A percentile compares a stretch with the other conserved stretches of the same genome.
Conservation (phyloP, 2,888 invertebrate genomes). For the Mylabris sibirica region DNA sequence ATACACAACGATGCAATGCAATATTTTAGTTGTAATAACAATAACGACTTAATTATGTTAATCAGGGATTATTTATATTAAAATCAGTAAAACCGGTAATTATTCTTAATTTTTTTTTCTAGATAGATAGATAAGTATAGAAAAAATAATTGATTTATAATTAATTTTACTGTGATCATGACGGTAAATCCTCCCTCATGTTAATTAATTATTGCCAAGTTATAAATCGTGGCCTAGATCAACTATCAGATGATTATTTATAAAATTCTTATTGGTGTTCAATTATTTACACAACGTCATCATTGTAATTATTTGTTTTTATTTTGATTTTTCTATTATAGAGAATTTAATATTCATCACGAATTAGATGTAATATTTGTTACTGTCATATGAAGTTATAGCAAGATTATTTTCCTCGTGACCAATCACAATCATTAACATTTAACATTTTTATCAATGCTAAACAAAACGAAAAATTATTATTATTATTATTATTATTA, state of each 20-base stretch:
- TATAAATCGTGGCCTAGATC: background rate
- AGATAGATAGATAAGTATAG: no score
- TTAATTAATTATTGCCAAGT: background rate
- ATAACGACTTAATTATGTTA: slow-evolving; percentile 17
- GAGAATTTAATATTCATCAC: slow-evolving; percentile 37
- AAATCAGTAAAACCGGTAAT: background rate
- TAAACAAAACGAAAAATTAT: slow-evolving; percentile 3
- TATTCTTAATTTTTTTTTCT: background rate
- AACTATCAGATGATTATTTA: background rate
- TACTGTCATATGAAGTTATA: slow-evolving; percentile 31
- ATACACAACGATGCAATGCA: background rate
- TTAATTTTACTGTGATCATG: background rate
- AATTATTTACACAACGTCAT: background rate
- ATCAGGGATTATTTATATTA: background rate
- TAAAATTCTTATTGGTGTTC: background rate
- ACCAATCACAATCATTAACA: slow-evolving; percentile 18
- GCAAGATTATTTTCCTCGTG: slow-evolving; percentile 22
- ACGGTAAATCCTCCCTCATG: background rate
- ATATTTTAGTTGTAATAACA: background rate
- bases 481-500: no score
- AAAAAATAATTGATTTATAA: background rate
- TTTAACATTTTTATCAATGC: slow-evolving; percentile 1
- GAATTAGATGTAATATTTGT: slow-evolving; percentile 35
- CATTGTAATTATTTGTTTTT: slow-evolving; percentile 27
- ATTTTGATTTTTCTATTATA: slow-evolving; percentile 31